Percentiles rank a stretch among this genome's conserved stretches.
Conservation (phyloP, 2,113 vertebrate species). For the Heloderma charlesbogerti region DNA sequence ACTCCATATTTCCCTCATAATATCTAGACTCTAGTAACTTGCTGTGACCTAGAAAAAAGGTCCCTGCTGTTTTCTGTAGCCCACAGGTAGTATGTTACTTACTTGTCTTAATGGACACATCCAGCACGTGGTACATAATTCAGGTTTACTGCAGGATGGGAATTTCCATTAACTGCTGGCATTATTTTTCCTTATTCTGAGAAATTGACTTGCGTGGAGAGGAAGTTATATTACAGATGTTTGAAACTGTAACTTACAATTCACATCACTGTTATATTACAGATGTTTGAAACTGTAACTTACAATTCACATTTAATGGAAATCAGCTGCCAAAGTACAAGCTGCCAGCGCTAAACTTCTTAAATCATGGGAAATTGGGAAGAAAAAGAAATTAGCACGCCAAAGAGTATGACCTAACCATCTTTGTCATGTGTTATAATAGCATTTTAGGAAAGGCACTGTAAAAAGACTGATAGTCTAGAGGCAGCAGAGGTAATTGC, state of each 20-base stretch:
- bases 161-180: slow-evolving; percentile 64
- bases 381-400: slow-evolving; percentile 10
- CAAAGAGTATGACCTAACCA: slow-evolving; percentile 39
- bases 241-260: slow-evolving; percentile 78
- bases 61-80: background rate
- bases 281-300: slow-evolving; percentile 81
- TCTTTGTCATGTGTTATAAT: slow-evolving; percentile 6
- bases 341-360: slow-evolving; percentile 59
- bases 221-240: slow-evolving; percentile 82
- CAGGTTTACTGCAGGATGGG: slow-evolving; percentile 58
- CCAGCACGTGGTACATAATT: slow-evolving; percentile 47
- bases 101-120: slow-evolving; percentile 29
- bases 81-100: background rate
- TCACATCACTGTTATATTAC: too few relatives aligned
- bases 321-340: slow-evolving; percentile 76
- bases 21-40: background rate
- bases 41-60: background rate
- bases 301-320: slow-evolving; percentile 84
- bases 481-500: slow-evolving; percentile 42
- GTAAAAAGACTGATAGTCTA: background rate
- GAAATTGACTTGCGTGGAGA: slow-evolving; percentile 73
- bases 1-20: background rate
- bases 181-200: slow-evolving; percentile 66
- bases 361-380: slow-evolving; percentile 68
- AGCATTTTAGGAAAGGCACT: background rate